Conservation (phyloP, 2,797 vertebrate species). For the Eulemur albifrons region DNA sequence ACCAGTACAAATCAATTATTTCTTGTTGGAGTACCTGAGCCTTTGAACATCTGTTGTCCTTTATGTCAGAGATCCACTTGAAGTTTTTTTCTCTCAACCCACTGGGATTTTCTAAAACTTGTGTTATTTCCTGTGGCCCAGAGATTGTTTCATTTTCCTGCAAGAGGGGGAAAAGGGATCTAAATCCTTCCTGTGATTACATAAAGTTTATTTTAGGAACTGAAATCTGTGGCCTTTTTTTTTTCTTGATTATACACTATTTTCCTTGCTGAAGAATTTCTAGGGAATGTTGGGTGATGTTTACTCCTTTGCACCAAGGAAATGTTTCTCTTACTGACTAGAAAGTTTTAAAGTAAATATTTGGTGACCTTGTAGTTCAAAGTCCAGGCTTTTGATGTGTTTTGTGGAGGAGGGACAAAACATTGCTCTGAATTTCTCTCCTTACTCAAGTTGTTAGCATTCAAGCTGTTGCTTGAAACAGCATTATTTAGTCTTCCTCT, state of each 20-base stretch:
- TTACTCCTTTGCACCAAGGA: constrained; percentile 27
- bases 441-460: not conserved
- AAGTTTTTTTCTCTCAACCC: constrained; percentile 72
- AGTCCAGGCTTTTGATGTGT: not conserved
- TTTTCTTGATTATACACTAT: not conserved
- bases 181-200: constrained; percentile 66
- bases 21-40: constrained; percentile 40
- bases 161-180: not conserved
- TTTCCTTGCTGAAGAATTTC: constrained; percentile 53
- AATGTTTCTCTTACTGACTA: constrained; percentile 45
- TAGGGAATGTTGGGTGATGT: not conserved
- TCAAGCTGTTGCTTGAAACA: not conserved
- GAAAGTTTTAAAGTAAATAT: constrained; percentile 41
- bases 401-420: not conserved
- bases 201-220: constrained; percentile 71
- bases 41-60: constrained; percentile 77
- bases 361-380: not conserved
- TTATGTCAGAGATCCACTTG: constrained; percentile 70
- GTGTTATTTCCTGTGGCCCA: constrained; percentile 77
- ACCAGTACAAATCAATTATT: constrained; percentile 69
- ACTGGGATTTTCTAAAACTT: constrained; percentile 76
- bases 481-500: not conserved
- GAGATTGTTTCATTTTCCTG: constrained; percentile 74
- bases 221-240: constrained; percentile 34
- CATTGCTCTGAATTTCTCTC: not conserved